These are phyloP conservation scores for Phataginus tetradactyla DNA, from an alignment of 2,797 vertebrate species.

Conservation along the genomic window DNA sequence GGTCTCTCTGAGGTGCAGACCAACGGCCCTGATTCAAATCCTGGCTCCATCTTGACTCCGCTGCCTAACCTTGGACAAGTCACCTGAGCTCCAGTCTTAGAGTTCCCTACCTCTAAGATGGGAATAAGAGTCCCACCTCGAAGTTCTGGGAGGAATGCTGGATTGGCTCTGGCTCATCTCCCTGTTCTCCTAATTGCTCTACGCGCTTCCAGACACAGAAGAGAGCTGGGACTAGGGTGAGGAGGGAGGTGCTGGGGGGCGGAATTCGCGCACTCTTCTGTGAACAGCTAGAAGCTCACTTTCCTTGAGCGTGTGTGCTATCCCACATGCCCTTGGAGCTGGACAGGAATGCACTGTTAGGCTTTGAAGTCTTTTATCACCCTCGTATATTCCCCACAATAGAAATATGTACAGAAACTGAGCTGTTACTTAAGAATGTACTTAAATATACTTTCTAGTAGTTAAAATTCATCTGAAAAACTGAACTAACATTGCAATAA, in stretches of 20 bases:
- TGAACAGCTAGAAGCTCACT: neutral
- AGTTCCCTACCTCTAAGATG: neutral
- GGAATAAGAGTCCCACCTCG: neutral
- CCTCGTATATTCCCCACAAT: neutral
- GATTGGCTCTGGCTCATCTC: neutral
- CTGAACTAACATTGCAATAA: neutral
- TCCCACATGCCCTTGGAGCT: neutral
- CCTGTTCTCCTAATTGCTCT: neutral
- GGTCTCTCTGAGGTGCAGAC: neutral
- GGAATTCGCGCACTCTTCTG: neutral
- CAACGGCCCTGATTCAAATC: neutral
- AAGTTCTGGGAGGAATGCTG: neutral
- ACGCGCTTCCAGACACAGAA: neutral
- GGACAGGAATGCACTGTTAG: neutral
- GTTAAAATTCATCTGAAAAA: neutral
- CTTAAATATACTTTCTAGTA: neutral
- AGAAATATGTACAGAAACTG: neutral
- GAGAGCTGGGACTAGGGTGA: neutral
- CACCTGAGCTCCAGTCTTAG: neutral
- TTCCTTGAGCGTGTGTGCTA: neutral
- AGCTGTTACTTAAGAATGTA: neutral
- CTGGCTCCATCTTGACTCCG: neutral
- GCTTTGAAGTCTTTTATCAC: neutral
- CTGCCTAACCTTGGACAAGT: neutral
- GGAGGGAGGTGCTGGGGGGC: no score